Evolutionary conservation across 2,888 invertebrate genomes (phyloP), one percentile per base, ranked within the genome.

Genomic region (Acanthacorydalis orientalis): DNA sequence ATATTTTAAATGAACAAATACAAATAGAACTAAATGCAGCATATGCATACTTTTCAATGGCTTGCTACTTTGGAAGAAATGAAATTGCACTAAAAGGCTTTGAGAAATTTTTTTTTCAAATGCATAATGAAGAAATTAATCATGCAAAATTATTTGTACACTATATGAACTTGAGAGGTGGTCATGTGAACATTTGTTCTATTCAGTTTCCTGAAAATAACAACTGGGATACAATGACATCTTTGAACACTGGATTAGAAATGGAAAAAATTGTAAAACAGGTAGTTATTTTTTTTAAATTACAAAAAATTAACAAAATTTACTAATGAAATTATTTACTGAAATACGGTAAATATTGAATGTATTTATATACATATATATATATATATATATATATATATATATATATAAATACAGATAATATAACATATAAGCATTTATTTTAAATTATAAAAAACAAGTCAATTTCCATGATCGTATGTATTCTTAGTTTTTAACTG

Each of bases 1-100:
- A 59, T 14, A 63, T 62, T 14, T 54, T 77, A 35, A 77, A 77
- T 57, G 60, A 67, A 41, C 76, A 78, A 59, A 71, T 75, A 53
- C 67, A 69, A 53, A 60, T 64, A 47, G 78, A 80, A 60, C 63
- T 78, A 11, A 69, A 70, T 51, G 77, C 78, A 14, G 70, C 71
- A 53, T 76, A 75, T 58, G 65, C 68, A 44, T 80, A 80, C 59
- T 60, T 78, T 51, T 70, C 75, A 9, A 75, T 80, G 75, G 72
- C 76, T 61, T 57, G 61, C 49, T 68, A 66, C 57, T 72, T 70
- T 50, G 69, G 69, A 11, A 58, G 67, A 41, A 66, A 62, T 0
- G 66, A 68, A 32, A 59, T 71, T 43, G 66, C 69, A 15, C 55
- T 72, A 32, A 64, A 67, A 10, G 67, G 67, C 4, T 62, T 61